A percentile compares a stretch with the other conserved stretches of the same genome.
Conservation (phyloP, 2,797 vertebrate genomes). For the Myiotriccus ornatus region DNA sequence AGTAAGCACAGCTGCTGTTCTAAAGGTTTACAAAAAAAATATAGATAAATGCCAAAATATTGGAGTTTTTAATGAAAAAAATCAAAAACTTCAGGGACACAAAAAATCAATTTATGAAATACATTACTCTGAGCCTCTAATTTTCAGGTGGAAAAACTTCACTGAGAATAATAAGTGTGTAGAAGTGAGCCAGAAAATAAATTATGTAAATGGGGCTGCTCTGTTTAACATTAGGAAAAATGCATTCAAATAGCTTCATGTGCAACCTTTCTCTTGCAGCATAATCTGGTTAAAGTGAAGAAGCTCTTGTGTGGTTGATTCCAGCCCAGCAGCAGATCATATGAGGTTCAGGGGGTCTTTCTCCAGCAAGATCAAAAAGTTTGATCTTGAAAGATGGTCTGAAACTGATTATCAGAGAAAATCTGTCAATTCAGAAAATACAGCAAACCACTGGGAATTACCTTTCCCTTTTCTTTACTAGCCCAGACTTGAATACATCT, state of each 20-base stretch:
- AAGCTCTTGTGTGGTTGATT: neutral
- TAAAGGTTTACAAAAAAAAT: slow-evolving; percentile 38
- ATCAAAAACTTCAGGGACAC: neutral
- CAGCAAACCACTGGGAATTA: neutral
- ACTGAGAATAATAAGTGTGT: too few species aligned
- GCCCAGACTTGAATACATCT: neutral
- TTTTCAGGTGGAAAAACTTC: neutral
- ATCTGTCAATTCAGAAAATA: neutral
- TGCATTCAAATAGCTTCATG: neutral
- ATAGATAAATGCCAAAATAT: neutral
- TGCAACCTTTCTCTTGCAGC: neutral
- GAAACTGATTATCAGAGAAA: neutral
- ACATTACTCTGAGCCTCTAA: neutral
- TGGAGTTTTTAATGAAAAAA: neutral
- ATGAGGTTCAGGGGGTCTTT: neutral
- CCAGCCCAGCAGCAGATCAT: neutral
- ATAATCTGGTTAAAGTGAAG: neutral
- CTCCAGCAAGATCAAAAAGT: neutral
- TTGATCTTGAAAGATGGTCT: neutral
- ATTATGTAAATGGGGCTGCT: neutral
- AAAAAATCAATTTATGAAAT: slow-evolving; percentile 21
- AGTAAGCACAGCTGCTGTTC: slow-evolving; percentile 56
- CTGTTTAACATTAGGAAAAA: neutral
- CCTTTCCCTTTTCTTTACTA: neutral
- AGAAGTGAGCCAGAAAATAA: neutral